phyloP scores from a whole-genome alignment of 2,888 invertebrate genomes.

The Amblyjoppa proteus region DNA sequence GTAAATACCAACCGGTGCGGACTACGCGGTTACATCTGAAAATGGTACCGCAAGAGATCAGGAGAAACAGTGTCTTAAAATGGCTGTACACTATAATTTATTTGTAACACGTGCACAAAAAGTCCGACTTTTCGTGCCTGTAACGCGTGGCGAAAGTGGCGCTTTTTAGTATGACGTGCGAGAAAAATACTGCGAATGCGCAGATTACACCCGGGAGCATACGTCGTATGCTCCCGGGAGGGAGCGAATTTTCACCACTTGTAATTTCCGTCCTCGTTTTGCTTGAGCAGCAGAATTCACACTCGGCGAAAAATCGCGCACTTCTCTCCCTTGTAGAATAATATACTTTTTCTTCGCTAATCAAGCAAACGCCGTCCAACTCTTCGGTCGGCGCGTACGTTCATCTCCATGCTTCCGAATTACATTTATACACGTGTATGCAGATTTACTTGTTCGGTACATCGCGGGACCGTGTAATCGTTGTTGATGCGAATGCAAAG shows the following conservation, averaged over 20 bases:
- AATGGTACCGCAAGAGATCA: not conserved
- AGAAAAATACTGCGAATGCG: too few relatives aligned
- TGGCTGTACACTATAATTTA: not conserved
- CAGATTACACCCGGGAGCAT: too few relatives aligned
- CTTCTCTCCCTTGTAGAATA: too few relatives aligned
- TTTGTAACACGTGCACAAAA: too few relatives aligned
- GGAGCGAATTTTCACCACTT: too few relatives aligned
- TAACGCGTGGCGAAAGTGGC: too few relatives aligned
- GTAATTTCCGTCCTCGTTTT: too few relatives aligned
- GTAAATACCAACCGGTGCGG: not conserved
- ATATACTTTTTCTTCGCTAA: not conserved
- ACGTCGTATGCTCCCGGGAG: too few relatives aligned
- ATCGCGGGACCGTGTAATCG: slow-evolving; percentile 25
- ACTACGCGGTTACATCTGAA: not conserved
- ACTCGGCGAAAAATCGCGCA: too few relatives aligned
- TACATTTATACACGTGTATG: slow-evolving; percentile 8
- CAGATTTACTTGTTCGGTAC: slow-evolving; percentile 23
- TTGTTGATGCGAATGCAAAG: slow-evolving; percentile 28
- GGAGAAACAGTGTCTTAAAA: not conserved
- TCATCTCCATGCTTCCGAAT: slow-evolving; percentile 9
- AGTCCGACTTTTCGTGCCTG: too few relatives aligned
- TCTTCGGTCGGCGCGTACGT: slow-evolving; percentile 5
- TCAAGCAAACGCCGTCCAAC: slow-evolving; percentile 1
- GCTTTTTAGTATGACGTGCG: too few relatives aligned
- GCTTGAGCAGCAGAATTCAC: too few relatives aligned